Base-by-base conservation (phyloP, 2,113 vertebrate genomes). In the Craseonycteris thonglongyai region DNA sequence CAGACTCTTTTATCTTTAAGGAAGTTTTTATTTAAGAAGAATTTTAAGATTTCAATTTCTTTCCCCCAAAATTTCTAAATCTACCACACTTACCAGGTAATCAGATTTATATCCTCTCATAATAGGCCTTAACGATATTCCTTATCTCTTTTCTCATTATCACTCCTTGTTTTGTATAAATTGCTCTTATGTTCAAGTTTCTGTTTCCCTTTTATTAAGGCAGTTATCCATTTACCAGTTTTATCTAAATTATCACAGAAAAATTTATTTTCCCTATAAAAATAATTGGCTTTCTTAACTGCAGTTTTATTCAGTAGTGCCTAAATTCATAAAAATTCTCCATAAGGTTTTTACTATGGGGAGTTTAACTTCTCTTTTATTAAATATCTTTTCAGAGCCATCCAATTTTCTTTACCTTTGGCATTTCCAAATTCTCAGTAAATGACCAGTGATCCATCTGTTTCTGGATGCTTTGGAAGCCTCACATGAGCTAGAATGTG, bases 241-340 rank as follows among this genome's bases (percentile, higher is more conserved):
- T 98, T 98, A 96, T 98, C 97, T 97, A 97, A 98, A 98, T 98
- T 98, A 97, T 98, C 97, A 97, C 87, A 97, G 98, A 97, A 97
- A 98, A 98, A 98, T 95, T 98, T 98, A 98, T 98, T 98, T 97
- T 94, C 95, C 82, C 97, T 97, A 97, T 98, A 98, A 98, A 98
- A 98, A 98, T 98, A 98, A 98, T 98, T 98, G 98, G 94, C 96
- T 98, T 96, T 96, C 96, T 97, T 98, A 98, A 98, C 97, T 97
- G 95, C 96, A 97, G 84, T 97, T 98, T 98, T 98, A 98, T 98
- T 98, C 97, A 97, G 96, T 96, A 97, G 87, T 97, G 92, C 89
- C 97, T 98, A 98, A 97, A 98, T 98, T 97, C 96, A 63, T 97
- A 97, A 98, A 84, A 96, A 95, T 97, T 98, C 94, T 97, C 93